Percentiles rank a stretch among this genome's conserved stretches.
phyloP scores from a whole-genome alignment of 2,888 invertebrate genomes.

The Cheilosia variabilis region DNA sequence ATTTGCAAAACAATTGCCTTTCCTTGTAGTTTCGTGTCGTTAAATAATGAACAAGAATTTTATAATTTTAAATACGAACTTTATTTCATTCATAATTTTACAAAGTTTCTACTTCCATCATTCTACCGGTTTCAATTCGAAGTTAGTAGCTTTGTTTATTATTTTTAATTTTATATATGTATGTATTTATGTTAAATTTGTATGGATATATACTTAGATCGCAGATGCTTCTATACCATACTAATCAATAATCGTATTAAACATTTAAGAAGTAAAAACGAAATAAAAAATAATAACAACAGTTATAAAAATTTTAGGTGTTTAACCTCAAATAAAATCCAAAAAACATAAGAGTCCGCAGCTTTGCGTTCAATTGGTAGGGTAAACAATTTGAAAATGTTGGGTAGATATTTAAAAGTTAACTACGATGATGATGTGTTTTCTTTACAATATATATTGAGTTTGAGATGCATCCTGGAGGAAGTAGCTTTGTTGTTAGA shows the following conservation, averaged over 20 bases:
- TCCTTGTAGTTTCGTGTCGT: neutral
- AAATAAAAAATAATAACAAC: slow-evolving; percentile 46
- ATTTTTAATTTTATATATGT: slow-evolving; percentile 38
- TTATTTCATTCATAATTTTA: slow-evolving; percentile 74
- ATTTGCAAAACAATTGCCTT: no score
- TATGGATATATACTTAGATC: slow-evolving; percentile 59
- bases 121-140: slow-evolving; percentile 59
- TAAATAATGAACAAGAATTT: slow-evolving; percentile 16
- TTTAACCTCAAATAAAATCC: no score
- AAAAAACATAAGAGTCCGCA: no score
- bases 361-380: neutral
- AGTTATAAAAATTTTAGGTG: neutral
- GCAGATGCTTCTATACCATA: slow-evolving; percentile 50
- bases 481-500: no score
- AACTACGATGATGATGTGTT: slow-evolving; percentile 14
- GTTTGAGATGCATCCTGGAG: no score
- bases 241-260: slow-evolving; percentile 42
- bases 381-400: slow-evolving; percentile 4
- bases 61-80: slow-evolving; percentile 69
- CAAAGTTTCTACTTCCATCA: slow-evolving; percentile 59
- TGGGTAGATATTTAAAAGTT: slow-evolving; percentile 11
- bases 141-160: slow-evolving; percentile 49
- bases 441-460: neutral
- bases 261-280: slow-evolving; percentile 46
- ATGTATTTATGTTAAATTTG: slow-evolving; percentile 50